phyloP scores from a whole-genome alignment of 2,888 invertebrate genomes.

The Caradrina kadenii region DNA sequence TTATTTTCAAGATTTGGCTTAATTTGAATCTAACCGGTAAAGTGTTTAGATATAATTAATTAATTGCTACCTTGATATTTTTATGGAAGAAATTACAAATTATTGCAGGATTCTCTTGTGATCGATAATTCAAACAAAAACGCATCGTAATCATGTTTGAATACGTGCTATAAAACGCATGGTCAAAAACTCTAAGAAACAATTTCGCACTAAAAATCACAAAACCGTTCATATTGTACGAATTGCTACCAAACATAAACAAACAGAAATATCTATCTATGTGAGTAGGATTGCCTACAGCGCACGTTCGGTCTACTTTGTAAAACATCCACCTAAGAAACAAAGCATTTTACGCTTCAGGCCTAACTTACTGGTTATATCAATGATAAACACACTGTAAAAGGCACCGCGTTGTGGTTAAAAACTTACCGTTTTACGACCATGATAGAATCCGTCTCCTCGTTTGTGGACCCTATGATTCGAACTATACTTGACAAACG shows the following conservation, averaged over 20 bases:
- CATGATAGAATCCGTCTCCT: slow-evolving; percentile 91
- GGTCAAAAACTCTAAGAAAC: slow-evolving; percentile 27
- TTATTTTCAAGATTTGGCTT: neutral
- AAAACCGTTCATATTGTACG: slow-evolving; percentile 28
- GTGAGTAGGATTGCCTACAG: slow-evolving; percentile 39
- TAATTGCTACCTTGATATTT: neutral
- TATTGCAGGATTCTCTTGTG: slow-evolving; percentile 5
- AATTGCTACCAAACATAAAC: slow-evolving; percentile 66
- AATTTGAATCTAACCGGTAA: neutral
- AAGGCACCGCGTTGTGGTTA: slow-evolving; percentile 65
- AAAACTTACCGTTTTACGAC: slow-evolving; percentile 90
- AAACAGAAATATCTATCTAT: slow-evolving; percentile 64
- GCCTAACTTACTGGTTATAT: slow-evolving; percentile 10
- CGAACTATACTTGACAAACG: slow-evolving; percentile 85
- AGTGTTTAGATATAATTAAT: neutral
- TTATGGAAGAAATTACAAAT: neutral
- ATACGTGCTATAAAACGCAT: slow-evolving; percentile 55
- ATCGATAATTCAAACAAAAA: slow-evolving; percentile 65
- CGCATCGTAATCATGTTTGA: slow-evolving; percentile 46
- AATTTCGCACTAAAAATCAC: slow-evolving; percentile 23
- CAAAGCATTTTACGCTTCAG: slow-evolving; percentile 56
- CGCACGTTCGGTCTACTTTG: slow-evolving; percentile 43
- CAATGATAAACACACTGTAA: slow-evolving; percentile 6
- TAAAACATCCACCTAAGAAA: slow-evolving; percentile 56
- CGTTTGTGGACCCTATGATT: slow-evolving; percentile 91